Percentiles rank a stretch among this genome's conserved stretches.
phyloP scores from a whole-genome alignment of 2,888 invertebrate species.

The Trissolcus brochymenae region DNA sequence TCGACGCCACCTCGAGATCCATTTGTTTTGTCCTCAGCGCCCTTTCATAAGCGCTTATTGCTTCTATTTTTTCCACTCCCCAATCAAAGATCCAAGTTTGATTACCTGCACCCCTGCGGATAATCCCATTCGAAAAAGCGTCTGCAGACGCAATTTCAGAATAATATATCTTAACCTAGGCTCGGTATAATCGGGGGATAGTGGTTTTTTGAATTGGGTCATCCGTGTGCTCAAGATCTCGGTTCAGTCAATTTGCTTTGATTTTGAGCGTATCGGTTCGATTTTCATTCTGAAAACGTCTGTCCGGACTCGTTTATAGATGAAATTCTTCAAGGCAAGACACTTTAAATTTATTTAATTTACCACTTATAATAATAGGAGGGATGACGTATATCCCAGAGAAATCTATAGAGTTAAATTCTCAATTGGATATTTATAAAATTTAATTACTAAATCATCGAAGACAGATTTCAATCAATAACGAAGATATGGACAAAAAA shows the following conservation, averaged over 20 bases:
- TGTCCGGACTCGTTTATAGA: too few species aligned
- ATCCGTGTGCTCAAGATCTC: too few species aligned
- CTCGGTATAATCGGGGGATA: too few species aligned
- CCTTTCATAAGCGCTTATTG: constrained; percentile 15
- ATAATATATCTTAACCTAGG: too few species aligned
- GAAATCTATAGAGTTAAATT: not conserved
- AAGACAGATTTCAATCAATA: not conserved
- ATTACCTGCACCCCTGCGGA: not conserved
- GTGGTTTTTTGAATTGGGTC: too few species aligned
- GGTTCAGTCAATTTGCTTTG: too few species aligned
- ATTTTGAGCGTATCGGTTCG: too few species aligned
- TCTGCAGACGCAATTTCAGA: not conserved
- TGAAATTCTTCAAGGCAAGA: too few species aligned
- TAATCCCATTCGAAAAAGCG: constrained; percentile 1
- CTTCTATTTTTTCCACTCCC: constrained; percentile 5
- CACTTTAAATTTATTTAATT: too few species aligned
- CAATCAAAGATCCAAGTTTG: constrained; percentile 4
- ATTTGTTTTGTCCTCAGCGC: constrained; percentile 46
- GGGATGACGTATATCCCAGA: not conserved
- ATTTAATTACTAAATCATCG: not conserved
- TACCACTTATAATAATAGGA: too few species aligned
- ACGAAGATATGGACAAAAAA: constrained; percentile 7
- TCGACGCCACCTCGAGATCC: constrained; percentile 42
- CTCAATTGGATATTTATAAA: not conserved
- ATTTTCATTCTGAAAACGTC: too few species aligned